These are phyloP conservation scores for Chironomus riparius DNA, from an alignment of 2,888 invertebrate genomes.

Conservation along the genomic window DNA sequence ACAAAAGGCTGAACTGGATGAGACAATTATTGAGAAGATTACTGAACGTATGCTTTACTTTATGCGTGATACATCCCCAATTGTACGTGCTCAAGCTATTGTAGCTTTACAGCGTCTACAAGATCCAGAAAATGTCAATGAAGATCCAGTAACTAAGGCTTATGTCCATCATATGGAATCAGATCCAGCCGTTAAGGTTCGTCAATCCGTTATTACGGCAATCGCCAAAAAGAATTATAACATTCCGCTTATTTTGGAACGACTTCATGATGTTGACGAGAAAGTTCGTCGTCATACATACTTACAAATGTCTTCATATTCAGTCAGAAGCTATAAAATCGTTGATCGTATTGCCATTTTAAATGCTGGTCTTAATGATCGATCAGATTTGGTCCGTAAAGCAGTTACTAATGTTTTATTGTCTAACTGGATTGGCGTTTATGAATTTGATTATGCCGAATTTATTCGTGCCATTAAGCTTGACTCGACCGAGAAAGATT, in stretches of 20 bases:
- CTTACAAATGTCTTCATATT: conserved; percentile 43
- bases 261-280: conserved; percentile 69
- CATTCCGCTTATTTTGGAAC: conserved; percentile 58
- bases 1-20: conserved; percentile 66
- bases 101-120: conserved; percentile 70
- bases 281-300: conserved; percentile 53
- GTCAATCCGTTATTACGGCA: conserved; percentile 57
- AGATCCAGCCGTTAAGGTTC: conserved; percentile 70
- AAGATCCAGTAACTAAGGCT: conserved; percentile 65
- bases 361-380: conserved; percentile 54
- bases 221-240: conserved; percentile 65
- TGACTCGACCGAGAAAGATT: conserved; percentile 55
- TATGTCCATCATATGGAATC: conserved; percentile 61
- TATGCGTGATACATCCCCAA: conserved; percentile 59
- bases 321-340: conserved; percentile 48
- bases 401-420: conserved; percentile 48
- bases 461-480: conserved; percentile 67
- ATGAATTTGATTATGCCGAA: conserved; percentile 58
- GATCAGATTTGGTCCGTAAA: conserved; percentile 45
- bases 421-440: conserved; percentile 66
- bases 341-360: conserved; percentile 54
- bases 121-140: conserved; percentile 56
- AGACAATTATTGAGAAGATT: conserved; percentile 63
- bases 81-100: conserved; percentile 71
- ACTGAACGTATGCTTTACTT: conserved; percentile 52